Conservation (phyloP, 2,888 invertebrate species). For the Sminthurides aquaticus region DNA sequence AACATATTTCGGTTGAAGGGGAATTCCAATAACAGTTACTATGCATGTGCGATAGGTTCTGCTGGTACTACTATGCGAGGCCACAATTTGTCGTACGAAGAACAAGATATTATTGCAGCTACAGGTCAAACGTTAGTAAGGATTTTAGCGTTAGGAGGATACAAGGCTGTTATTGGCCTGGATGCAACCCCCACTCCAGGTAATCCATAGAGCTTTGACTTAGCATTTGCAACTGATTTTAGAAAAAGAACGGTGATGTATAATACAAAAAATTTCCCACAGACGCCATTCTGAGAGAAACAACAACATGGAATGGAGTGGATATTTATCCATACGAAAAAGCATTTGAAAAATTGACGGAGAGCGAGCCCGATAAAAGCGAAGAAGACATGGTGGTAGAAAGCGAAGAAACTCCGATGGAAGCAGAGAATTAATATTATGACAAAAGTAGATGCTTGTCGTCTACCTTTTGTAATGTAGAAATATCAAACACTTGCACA, state of each 20-base stretch:
- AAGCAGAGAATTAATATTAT: constrained; percentile 22
- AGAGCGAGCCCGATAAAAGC: constrained; percentile 53
- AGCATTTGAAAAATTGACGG: constrained; percentile 76
- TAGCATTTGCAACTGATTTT: background rate
- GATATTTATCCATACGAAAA: constrained; percentile 91
- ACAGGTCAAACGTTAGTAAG: constrained; percentile 88
- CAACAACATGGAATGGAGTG: constrained; percentile 94
- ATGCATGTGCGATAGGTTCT: no score
- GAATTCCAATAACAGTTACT: no score
- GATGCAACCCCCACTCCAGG: constrained; percentile 47
- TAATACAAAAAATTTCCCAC: constrained; percentile 15
- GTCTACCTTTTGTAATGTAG: no score
- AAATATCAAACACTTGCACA: no score
- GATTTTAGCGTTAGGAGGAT: constrained; percentile 87
- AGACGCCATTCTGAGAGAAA: constrained; percentile 66
- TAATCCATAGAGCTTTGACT: constrained; percentile 3
- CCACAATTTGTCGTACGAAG: constrained; percentile 64
- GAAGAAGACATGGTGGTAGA: constrained; percentile 50
- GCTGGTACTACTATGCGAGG: constrained; percentile 39
- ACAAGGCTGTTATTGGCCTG: constrained; percentile 70
- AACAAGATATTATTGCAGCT: constrained; percentile 86
- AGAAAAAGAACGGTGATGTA: background rate
- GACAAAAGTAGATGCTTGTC: no score
- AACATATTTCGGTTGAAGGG: no score
- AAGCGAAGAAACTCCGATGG: constrained; percentile 50